Evolutionary conservation across 2,797 vertebrate species (phyloP).

Genomic region (Pogonophryne albipinna): DNA sequence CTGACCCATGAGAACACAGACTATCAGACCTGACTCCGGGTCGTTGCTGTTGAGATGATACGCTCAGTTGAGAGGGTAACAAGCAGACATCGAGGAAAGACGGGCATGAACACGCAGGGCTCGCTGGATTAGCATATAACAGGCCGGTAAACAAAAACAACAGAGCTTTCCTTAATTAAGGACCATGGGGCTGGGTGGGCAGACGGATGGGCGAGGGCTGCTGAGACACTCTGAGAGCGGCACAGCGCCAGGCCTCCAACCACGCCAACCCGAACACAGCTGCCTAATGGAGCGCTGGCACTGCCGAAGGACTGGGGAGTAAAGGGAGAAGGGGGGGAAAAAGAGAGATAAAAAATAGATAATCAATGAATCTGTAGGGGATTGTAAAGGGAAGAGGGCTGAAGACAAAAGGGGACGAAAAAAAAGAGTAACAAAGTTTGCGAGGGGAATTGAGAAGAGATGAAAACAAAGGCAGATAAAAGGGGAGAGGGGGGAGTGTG

Average conservation of each 20-base stretch:
- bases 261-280: constrained; percentile 89
- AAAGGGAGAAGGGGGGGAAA: background rate
- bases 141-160: constrained; percentile 79
- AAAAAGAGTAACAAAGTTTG: constrained; percentile 66
- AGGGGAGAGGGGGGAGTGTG: constrained; percentile 33
- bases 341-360: constrained; percentile 55
- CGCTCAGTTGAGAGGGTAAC: constrained; percentile 42
- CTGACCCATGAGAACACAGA: background rate
- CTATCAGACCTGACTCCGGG: constrained; percentile 30
- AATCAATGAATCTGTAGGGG: constrained; percentile 52
- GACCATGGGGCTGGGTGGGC: constrained; percentile 67
- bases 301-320: constrained; percentile 66
- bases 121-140: constrained; percentile 72
- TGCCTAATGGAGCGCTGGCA: constrained; percentile 96
- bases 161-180: constrained; percentile 79
- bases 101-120: constrained; percentile 37
- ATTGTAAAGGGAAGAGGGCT: constrained; percentile 28
- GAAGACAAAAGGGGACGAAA: constrained; percentile 67
- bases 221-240: constrained; percentile 71
- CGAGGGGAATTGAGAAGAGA: constrained; percentile 40
- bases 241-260: constrained; percentile 80
- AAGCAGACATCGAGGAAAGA: constrained; percentile 39
- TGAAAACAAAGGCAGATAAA: constrained; percentile 71
- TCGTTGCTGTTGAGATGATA: constrained; percentile 26
- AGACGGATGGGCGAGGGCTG: constrained; percentile 71